These are phyloP conservation scores for Calephelis perditalis DNA, from an alignment of 2,888 invertebrate species.

Conservation along the genomic window DNA sequence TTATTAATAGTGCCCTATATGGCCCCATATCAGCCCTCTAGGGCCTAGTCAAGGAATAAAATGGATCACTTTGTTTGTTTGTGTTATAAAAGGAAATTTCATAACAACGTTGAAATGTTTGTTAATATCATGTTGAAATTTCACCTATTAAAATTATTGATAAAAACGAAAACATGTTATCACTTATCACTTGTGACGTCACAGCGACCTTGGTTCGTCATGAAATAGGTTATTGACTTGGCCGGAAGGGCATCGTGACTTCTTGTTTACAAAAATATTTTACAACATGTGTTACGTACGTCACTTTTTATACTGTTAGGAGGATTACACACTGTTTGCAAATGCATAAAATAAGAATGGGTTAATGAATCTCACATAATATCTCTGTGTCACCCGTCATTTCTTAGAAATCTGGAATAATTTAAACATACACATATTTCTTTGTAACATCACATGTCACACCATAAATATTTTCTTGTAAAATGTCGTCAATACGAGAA, in stretches of 20 bases:
- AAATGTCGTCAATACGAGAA: too few relatives aligned
- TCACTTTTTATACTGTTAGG: slow-evolving; percentile 8
- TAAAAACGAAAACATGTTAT: slow-evolving; percentile 34
- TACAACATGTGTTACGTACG: slow-evolving; percentile 20
- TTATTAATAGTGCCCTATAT: too few relatives aligned
- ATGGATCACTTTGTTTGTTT: too few relatives aligned
- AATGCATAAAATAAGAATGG: too few relatives aligned
- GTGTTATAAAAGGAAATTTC: background rate
- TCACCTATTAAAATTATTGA: slow-evolving; percentile 27
- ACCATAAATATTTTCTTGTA: too few relatives aligned
- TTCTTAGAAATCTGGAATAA: too few relatives aligned
- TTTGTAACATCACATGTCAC: too few relatives aligned
- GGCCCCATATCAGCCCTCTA: too few relatives aligned
- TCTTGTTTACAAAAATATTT: slow-evolving; percentile 22
- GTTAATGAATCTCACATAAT: too few relatives aligned
- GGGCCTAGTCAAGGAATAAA: too few relatives aligned
- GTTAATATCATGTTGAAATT: slow-evolving; percentile 19
- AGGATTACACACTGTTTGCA: background rate
- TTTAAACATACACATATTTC: too few relatives aligned
- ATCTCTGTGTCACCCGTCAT: too few relatives aligned
- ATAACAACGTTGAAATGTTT: slow-evolving; percentile 18
- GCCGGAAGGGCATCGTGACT: slow-evolving; percentile 27
- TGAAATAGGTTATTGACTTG: slow-evolving; percentile 32
- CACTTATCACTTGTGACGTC: slow-evolving; percentile 28
- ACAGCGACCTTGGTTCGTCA: slow-evolving; percentile 38